Conservation (phyloP, 2,113 vertebrate species). For the Lasiurus borealis region DNA sequence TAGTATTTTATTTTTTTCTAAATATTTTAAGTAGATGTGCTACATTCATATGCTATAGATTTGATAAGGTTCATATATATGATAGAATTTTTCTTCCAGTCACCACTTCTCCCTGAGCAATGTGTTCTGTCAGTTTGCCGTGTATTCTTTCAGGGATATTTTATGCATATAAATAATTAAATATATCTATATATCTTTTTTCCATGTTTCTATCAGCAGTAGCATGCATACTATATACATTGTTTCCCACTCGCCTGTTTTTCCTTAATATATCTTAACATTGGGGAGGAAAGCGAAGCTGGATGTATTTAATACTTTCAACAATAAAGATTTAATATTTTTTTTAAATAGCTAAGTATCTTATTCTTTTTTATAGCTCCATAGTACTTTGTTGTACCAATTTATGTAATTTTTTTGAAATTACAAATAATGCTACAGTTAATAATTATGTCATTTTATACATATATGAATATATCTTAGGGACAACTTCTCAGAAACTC, state of each 20-base stretch:
- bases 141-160: neutral
- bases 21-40: neutral
- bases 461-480: neutral
- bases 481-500: constrained; percentile 32
- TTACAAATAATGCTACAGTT: neutral
- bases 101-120: neutral
- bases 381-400: neutral
- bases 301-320: too few species aligned
- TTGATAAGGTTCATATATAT: neutral
- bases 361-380: neutral
- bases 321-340: too few species aligned
- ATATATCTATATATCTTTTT: neutral
- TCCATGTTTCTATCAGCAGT: neutral
- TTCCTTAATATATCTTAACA: neutral
- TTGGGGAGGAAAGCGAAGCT: too few species aligned
- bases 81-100: neutral
- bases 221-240: neutral
- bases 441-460: constrained; percentile 10
- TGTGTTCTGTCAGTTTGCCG: neutral
- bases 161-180: neutral
- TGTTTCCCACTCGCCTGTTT: neutral
- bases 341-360: neutral
- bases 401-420: neutral
- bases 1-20: constrained; percentile 35
- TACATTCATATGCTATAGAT: neutral